Evolutionary conservation across 2,113 vertebrate genomes (phyloP).

Genomic region (Stercorarius parasiticus): DNA sequence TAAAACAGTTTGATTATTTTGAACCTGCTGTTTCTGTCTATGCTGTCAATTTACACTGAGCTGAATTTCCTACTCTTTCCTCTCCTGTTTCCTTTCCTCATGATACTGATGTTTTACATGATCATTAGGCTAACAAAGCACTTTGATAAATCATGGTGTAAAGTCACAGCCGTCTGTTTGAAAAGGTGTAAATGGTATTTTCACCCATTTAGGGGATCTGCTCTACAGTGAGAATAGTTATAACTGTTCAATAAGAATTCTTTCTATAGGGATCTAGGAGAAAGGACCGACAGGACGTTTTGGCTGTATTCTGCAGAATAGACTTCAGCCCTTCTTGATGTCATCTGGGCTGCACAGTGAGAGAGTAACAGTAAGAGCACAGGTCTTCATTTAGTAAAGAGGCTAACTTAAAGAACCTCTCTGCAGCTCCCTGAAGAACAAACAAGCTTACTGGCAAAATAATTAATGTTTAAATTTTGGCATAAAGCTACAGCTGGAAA

Average conservation of each 20-base stretch:
- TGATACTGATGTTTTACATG: not conserved
- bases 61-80: not conserved
- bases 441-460: not conserved
- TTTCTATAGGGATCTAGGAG: not conserved
- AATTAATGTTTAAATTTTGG: not conserved
- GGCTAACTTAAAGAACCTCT: accelerated
- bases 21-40: not conserved
- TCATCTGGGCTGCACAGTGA: not conserved
- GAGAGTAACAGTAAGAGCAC: not conserved
- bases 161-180: not conserved
- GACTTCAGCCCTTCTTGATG: not conserved
- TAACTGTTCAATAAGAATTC: not conserved
- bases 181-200: not conserved
- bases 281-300: not conserved
- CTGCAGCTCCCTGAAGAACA: not conserved
- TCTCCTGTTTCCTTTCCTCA: not conserved
- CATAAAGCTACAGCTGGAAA: not conserved
- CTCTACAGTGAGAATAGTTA: not conserved
- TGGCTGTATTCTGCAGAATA: not conserved
- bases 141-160: not conserved
- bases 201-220: not conserved
- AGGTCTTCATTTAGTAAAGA: not conserved
- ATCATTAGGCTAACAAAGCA: not conserved
- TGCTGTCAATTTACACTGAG: not conserved
- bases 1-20: not conserved